Conservation (phyloP, 2,113 vertebrate genomes). For the Eurypyga helias region DNA sequence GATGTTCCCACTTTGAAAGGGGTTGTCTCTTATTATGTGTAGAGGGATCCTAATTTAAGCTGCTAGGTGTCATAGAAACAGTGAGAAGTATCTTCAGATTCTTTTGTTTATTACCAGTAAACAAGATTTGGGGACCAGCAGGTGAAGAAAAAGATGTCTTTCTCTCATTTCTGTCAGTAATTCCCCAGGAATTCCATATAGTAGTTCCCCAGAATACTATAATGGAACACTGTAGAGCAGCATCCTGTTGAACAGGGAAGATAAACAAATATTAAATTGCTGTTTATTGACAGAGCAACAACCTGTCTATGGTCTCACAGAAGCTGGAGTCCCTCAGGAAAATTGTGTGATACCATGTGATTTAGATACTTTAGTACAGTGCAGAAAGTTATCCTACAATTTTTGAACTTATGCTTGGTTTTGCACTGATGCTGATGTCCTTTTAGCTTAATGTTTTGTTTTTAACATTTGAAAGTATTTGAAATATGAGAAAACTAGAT, state of each 20-base stretch:
- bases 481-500: background rate
- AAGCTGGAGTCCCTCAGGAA: background rate
- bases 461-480: background rate
- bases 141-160: background rate
- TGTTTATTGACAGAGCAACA: background rate
- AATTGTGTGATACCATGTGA: background rate
- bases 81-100: background rate
- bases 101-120: background rate
- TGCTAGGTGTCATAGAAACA: background rate
- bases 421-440: background rate
- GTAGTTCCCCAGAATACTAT: too few species aligned
- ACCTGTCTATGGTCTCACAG: background rate
- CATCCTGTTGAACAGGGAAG: background rate
- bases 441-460: background rate
- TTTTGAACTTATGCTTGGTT: background rate
- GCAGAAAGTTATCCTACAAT: background rate
- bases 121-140: background rate
- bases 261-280: background rate
- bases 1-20: background rate
- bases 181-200: background rate
- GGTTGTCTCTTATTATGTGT: background rate
- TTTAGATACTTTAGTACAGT: background rate
- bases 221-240: background rate
- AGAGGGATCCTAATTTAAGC: background rate
- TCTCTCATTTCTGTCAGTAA: background rate